These are phyloP conservation scores for Antheraea pernyi DNA, from an alignment of 1,140 invertebrate species.

Conservation along the genomic window DNA sequence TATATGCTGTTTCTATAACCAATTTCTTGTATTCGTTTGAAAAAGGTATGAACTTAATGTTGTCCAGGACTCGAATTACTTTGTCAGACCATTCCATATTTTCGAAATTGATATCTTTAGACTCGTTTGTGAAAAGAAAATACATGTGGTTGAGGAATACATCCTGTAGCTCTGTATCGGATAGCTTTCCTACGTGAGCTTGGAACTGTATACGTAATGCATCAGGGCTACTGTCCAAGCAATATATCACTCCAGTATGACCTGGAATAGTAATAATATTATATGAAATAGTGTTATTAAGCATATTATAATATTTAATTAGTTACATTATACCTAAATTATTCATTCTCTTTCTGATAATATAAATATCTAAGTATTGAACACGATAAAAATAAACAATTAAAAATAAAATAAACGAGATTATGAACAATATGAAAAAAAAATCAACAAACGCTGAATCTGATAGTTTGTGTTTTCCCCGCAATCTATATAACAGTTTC, in stretches of 20 bases:
- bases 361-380: too few relatives aligned
- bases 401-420: too few relatives aligned
- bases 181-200: slow-evolving; percentile 21
- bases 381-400: too few relatives aligned
- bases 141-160: slow-evolving; percentile 16
- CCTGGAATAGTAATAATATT: slow-evolving; percentile 26
- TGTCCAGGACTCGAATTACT: slow-evolving; percentile 8
- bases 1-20: slow-evolving; percentile 25
- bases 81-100: slow-evolving; percentile 23
- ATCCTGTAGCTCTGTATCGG: slow-evolving; percentile 17
- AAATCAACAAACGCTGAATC: too few relatives aligned
- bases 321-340: too few relatives aligned
- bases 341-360: too few relatives aligned
- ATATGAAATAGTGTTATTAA: slow-evolving; percentile 4
- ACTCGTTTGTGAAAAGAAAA: slow-evolving; percentile 20
- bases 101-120: slow-evolving; percentile 2
- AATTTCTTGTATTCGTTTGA: slow-evolving; percentile 27
- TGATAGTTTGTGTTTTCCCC: too few relatives aligned
- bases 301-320: too few relatives aligned
- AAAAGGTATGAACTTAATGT: slow-evolving; percentile 18
- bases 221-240: slow-evolving; percentile 32
- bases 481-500: too few relatives aligned
- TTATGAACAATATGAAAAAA: too few relatives aligned
- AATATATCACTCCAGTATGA: slow-evolving; percentile 27
- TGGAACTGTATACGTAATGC: slow-evolving; percentile 23